Evolutionary conservation across 1,140 invertebrate genomes (phyloP), one percentile per base, ranked within the genome.

Genomic region (Drosophila tsacasi): DNA sequence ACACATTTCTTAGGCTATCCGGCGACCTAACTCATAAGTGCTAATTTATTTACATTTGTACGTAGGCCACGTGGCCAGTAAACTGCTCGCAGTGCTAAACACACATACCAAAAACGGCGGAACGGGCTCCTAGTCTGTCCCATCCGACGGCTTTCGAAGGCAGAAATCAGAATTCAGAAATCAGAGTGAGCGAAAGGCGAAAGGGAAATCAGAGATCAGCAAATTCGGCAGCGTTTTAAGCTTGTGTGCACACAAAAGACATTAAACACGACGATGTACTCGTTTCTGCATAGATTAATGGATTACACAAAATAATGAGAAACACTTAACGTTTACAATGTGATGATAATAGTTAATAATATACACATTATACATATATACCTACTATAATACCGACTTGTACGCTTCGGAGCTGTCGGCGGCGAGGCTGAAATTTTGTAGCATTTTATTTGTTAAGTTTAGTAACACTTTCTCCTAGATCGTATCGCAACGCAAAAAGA

Each of bases 371-470:
- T 47, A 80, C 27, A 75, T 40, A 76, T 67, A 76, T 76, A 76
- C 60, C 65, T 55, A 69, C 69, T 64, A 83, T 59, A 72, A 86
- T 76, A 87, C 63, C 83, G 67, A 86, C 71, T 66, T 75, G 79
- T 69, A 66, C 79, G 83, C 83, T 86, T 81, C 74, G 71, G 47
- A 75, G 77, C 55, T 52, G 60, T 83, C 79, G 76, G 74, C 54
- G 79, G 79, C 83, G 83, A 86, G 81, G 84, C 84, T 89, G 84
- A 89, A 85, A 68, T 67, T 84, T 89, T 79, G 67, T 91, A 90
- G 85, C 85, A 89, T 89, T 89, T 89, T 89, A 79, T 89, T 90
- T 90, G 85, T 89, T 89, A 85, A 85, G 74, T 91, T 89, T 90
- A 85, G 75, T 76, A 76, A 90, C 85, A 82, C 64, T 85, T 85